Percentiles rank a stretch among this genome's conserved stretches.
phyloP scores from a whole-genome alignment of 2,113 vertebrate genomes.

The Geothlypis trichas region DNA sequence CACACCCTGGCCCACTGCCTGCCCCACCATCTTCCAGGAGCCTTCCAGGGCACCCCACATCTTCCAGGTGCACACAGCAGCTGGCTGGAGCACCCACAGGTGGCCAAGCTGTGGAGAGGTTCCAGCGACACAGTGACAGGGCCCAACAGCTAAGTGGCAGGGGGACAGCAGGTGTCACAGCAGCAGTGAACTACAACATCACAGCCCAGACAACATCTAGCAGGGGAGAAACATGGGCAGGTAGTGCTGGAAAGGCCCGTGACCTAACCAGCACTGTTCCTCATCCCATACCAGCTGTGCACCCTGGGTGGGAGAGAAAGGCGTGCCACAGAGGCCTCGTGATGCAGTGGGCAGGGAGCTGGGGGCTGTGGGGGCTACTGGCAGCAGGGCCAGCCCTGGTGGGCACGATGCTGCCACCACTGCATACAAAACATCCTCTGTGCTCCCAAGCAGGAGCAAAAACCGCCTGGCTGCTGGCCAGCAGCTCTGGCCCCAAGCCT shows the following conservation, averaged over 20 bases:
- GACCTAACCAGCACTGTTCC: accelerated
- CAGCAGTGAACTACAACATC: not conserved
- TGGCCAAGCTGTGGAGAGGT: not conserved
- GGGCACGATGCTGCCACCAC: not conserved
- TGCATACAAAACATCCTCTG: not conserved
- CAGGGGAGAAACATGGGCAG: not conserved
- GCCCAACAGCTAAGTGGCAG: accelerated
- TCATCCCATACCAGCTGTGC: accelerated
- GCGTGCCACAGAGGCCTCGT: accelerated
- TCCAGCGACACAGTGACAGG: not conserved
- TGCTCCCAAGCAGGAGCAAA: not conserved
- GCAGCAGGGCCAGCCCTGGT: not conserved
- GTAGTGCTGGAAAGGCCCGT: not conserved
- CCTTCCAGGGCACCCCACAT: not conserved
- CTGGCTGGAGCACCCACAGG: accelerated
- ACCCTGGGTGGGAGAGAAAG: not conserved
- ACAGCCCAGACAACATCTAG: not conserved
- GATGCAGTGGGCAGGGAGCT: not conserved
- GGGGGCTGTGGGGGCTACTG: accelerated
- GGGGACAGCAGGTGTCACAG: not conserved
- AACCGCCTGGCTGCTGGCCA: not conserved
- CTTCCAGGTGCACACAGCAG: not conserved
- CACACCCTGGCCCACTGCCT: not conserved
- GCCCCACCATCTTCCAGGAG: not conserved
- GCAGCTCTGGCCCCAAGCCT: not conserved